Evolutionary conservation across 1,140 invertebrate genomes (phyloP), one percentile per base, ranked within the genome.

Genomic region (Venturia canescens): DNA sequence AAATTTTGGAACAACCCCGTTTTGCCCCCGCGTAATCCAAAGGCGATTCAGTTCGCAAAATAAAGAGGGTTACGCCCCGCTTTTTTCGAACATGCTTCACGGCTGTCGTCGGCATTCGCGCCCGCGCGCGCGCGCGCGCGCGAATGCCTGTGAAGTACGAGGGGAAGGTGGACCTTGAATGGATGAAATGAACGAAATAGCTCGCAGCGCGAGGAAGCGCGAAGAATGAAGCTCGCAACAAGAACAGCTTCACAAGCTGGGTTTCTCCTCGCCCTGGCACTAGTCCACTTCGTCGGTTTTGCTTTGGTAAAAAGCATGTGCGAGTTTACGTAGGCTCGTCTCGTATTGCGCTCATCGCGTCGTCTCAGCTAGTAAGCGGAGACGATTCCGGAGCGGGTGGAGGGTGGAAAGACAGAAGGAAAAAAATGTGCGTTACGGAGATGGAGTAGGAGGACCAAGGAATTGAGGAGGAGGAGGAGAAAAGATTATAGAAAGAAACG

Each of bases 341-440:
- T 90, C 89, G 86, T 90, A 88, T 91, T 92, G 89, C 90, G 89
- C 90, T 86, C 90, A 89, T 85, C 85, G 79, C 60, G 60, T 26
- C 23, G 34, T 50, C 38, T 7, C n/a, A 70, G 83, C 86, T 88
- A 90, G 90, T 90, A 90, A 91, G 90, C 87, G 87, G 90, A 90
- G 90, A 91, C 88, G 90, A 91, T 90, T 92, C 89, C 88, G n/a
- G n/a, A 89, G 26, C 44, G 60, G 69, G 63, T 31, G 34, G 70
- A 80, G 80, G 34, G 74, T 38, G 81, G 29, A 77, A 71, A 75
- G 60, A 74, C 71, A 71, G 31, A 66, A 76, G 63, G 57, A 1
- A 38, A 70, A 60, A 81, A 77, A 38, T n/a, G 11, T 44, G 76
- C 44, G 38, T 69, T n/a, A 57, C 67, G 70, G 78, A 79, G 83